Percentiles rank a stretch among this genome's conserved stretches.
Evolutionary conservation across 2,888 invertebrate genomes (phyloP).

Genomic region (Acanthosepion esculentum): DNA sequence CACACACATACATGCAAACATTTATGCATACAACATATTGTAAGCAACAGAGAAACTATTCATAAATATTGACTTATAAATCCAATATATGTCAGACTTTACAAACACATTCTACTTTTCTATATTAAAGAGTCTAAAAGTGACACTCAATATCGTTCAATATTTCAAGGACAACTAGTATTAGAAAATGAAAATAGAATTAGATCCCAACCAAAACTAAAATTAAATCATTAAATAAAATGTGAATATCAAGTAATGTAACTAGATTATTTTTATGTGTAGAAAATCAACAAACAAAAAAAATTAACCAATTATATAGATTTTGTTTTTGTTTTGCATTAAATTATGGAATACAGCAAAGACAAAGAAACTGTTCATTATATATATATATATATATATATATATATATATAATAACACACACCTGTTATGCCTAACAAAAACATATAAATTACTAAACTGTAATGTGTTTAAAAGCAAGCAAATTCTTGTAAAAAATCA

Average conservation of each 20-base stretch:
- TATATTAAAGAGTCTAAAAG: background rate
- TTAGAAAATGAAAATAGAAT: background rate
- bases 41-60: background rate
- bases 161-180: background rate
- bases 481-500: too few species aligned
- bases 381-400: background rate
- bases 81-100: conserved; percentile 17
- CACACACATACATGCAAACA: background rate
- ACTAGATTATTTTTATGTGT: background rate
- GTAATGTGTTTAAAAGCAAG: too few species aligned
- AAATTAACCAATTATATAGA: too few species aligned
- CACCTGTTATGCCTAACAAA: too few species aligned
- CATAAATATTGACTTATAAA: background rate
- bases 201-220: background rate
- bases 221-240: background rate
- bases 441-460: too few species aligned
- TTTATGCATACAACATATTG: background rate
- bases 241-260: background rate
- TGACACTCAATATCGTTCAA: conserved; percentile 2
- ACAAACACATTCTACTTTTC: background rate
- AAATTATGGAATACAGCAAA: background rate
- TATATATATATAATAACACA: too few species aligned
- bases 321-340: too few species aligned
- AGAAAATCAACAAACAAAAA: background rate
- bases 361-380: background rate